phyloP scores from a whole-genome alignment of 2,797 vertebrate genomes.

The Aulostomus chinensis region DNA sequence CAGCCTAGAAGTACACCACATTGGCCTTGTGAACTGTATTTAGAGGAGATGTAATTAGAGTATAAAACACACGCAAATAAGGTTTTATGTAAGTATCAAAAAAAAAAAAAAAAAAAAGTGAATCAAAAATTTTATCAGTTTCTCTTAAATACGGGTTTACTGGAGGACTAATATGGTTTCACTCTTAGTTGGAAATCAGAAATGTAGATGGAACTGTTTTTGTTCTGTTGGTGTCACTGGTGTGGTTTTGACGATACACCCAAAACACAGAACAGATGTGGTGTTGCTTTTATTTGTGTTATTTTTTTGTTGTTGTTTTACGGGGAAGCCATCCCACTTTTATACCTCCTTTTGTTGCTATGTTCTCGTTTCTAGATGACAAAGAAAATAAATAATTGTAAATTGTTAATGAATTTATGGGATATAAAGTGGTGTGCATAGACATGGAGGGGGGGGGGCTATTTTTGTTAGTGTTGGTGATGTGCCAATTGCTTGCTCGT shows the following conservation, averaged over 20 bases:
- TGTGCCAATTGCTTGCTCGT: slow-evolving; percentile 4
- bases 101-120: slow-evolving; percentile 28
- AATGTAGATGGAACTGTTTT: slow-evolving; percentile 55
- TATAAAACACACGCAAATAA: slow-evolving; percentile 56
- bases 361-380: slow-evolving; percentile 58
- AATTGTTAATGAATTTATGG: slow-evolving; percentile 78
- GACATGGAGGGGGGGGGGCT: slow-evolving; percentile 17
- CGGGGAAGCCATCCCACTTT: slow-evolving; percentile 62
- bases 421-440: slow-evolving; percentile 68
- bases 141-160: slow-evolving; percentile 83
- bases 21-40: slow-evolving; percentile 85
- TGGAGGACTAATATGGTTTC: slow-evolving; percentile 76
- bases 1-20: slow-evolving; percentile 84
- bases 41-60: slow-evolving; percentile 73
- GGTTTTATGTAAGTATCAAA: slow-evolving; percentile 59
- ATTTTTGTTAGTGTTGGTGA: slow-evolving; percentile 11
- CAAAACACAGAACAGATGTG: slow-evolving; percentile 37
- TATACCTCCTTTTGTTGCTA: slow-evolving; percentile 74
- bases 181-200: slow-evolving; percentile 72
- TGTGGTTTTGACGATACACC: slow-evolving; percentile 55
- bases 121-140: slow-evolving; percentile 62
- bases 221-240: slow-evolving; percentile 30
- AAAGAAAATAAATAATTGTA: slow-evolving; percentile 71
- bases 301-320: slow-evolving; percentile 28
- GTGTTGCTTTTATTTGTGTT: slow-evolving; percentile 51